These are phyloP conservation scores for Maccullochella peelii DNA, from an alignment of 2,113 vertebrate species.

Conservation along the genomic window DNA sequence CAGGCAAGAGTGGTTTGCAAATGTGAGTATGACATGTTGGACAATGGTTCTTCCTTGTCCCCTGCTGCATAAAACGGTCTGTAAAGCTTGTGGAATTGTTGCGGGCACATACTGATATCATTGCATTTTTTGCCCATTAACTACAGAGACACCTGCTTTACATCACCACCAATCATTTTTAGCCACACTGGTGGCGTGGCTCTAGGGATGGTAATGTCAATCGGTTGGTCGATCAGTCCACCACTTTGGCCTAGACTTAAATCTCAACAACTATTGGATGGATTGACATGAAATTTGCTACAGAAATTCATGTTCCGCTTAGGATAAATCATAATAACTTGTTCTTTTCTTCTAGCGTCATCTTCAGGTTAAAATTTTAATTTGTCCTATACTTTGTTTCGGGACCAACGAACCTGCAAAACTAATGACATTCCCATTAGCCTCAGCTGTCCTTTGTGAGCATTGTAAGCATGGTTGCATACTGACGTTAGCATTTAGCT, in stretches of 20 bases:
- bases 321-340: neutral
- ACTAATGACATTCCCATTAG: neutral
- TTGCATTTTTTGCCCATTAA: neutral
- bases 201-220: neutral
- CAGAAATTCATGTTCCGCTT: neutral
- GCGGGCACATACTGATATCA: neutral
- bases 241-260: neutral
- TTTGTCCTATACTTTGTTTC: neutral
- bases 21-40: neutral
- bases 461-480: neutral
- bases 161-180: neutral
- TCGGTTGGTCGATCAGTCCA: neutral
- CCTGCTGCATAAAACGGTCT: neutral
- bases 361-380: neutral
- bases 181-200: neutral
- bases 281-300: neutral
- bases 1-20: neutral
- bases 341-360: no score
- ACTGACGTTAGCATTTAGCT: neutral
- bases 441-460: neutral
- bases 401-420: neutral
- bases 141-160: neutral
- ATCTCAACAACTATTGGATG: neutral
- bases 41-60: neutral
- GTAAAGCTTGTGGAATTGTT: neutral